A percentile compares a stretch with the other conserved stretches of the same genome.
Conservation (phyloP, 2,797 vertebrate species). For the Rousettus madagascariensis region DNA sequence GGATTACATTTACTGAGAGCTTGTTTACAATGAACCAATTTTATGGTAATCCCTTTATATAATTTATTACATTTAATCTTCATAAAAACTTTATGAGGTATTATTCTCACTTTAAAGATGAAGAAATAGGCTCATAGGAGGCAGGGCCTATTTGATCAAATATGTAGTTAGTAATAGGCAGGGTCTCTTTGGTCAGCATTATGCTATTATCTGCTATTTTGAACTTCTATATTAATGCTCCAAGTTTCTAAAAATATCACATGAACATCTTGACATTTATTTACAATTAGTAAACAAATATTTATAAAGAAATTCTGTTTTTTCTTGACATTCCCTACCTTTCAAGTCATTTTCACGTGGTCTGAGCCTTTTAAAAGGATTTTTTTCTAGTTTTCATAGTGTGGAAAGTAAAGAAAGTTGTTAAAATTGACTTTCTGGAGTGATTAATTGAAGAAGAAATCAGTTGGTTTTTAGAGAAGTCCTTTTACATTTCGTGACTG, state of each 20-base stretch:
- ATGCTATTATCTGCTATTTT: neutral
- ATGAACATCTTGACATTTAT: neutral
- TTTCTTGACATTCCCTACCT: neutral
- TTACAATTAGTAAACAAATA: slow-evolving; percentile 54
- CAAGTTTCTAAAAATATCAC: slow-evolving; percentile 17
- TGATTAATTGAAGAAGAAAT: slow-evolving; percentile 70
- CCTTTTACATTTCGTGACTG: slow-evolving; percentile 66
- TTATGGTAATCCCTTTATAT: neutral
- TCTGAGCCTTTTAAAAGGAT: slow-evolving; percentile 36
- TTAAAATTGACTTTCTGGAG: slow-evolving; percentile 61
- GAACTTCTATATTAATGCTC: neutral
- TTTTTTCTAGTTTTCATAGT: slow-evolving; percentile 72
- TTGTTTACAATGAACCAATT: neutral
- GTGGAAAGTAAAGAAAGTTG: slow-evolving; percentile 62
- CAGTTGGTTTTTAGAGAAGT: slow-evolving; percentile 63
- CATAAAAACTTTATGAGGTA: neutral
- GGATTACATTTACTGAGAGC: neutral
- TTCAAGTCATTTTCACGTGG: slow-evolving; percentile 56
- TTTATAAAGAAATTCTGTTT: slow-evolving; percentile 15
- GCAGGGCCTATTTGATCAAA: neutral
- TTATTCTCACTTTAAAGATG: neutral
- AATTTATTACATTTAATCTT: neutral
- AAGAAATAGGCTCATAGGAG: neutral
- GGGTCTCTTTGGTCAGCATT: neutral
- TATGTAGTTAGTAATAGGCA: neutral